These are phyloP conservation scores for Folsomia candida DNA, from an alignment of 2,888 invertebrate genomes.

Conservation along the genomic window DNA sequence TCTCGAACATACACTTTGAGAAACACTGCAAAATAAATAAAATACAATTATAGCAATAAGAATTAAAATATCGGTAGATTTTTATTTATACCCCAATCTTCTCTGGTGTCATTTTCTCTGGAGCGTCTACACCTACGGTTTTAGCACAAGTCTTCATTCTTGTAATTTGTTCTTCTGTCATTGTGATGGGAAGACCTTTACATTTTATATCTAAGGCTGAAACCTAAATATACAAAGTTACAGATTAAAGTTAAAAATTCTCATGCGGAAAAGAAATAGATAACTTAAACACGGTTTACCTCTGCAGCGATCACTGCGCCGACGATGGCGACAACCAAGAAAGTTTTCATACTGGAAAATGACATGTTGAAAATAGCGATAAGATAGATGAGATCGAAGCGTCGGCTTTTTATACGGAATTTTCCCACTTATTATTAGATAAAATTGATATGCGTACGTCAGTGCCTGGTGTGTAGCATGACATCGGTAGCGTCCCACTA, in stretches of 20 bases:
- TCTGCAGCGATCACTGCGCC: background rate
- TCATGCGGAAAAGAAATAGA: background rate
- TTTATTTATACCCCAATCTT: slow-evolving; percentile 21
- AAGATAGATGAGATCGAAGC: too few species aligned
- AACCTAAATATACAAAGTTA: slow-evolving; percentile 10
- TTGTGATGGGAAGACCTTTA: slow-evolving; percentile 29
- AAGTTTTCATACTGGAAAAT: background rate
- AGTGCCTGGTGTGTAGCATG: too few species aligned
- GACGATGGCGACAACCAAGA: background rate
- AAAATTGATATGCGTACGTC: too few species aligned
- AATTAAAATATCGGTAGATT: background rate
- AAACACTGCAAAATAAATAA: slow-evolving; percentile 22
- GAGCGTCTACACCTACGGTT: slow-evolving; percentile 21
- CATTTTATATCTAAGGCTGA: slow-evolving; percentile 21
- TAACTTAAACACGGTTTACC: background rate
- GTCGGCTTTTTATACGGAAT: too few species aligned
- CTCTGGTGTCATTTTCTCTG: slow-evolving; percentile 30
- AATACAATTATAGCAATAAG: background rate
- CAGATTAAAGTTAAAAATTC: background rate
- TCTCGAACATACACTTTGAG: slow-evolving; percentile 33
- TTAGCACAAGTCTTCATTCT: slow-evolving; percentile 32
- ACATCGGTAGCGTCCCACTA: too few species aligned
- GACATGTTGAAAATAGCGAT: too few species aligned
- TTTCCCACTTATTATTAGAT: too few species aligned
- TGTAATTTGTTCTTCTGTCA: slow-evolving; percentile 24